Base-by-base conservation (phyloP, 2,113 vertebrate species). In the Triplophysa tibetana region DNA sequence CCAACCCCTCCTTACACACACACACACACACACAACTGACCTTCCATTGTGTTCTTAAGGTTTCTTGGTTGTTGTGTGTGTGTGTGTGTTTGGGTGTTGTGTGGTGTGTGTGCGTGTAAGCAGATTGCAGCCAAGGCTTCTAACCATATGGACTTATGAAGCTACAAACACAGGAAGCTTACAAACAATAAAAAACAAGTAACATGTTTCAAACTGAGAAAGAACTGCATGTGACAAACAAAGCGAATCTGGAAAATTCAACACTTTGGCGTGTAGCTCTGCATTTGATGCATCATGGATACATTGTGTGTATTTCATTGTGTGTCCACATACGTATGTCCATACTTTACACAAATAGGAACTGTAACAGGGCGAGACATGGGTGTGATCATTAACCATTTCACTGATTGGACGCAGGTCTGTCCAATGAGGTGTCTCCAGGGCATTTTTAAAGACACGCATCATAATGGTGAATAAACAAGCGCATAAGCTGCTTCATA, bases 391-490 rank as follows among this genome's bases (percentile, higher is more conserved):
- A 24, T 61, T 16, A 72, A 12, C 48, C 29, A n/a, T 43, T 52
- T 33, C 12, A 80, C 63, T 74, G 64, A 80, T 82, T 84, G 85
- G 82, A 58, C 24, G n/a, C n/a, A 74, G 26, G n/a, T 48, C 61
- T 63, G 24, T 70, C 63, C 26, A 33, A n/a, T 67, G 16, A 50
- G 56, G 21, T 26, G 16, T 82, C 58, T 26, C 50, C 29, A 38
- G 29, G 29, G 68, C 19, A 45, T 45, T 77, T 68, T 79, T 72
- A 80, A 72, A 75, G 48, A 63, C 16, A 0, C 21, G 50, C 60
- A 61, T 80, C 66, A 70, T 79, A 62, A 75, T 3, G 50, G 26
- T 29, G 68, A 78, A 73, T 45, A 77, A 81, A 83, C 75, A 74
- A 67, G 41, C 43, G 77, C 64, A 82, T 68, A 77, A 76, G 70